Conservation (phyloP, 2,797 vertebrate species). For the Sebastes steindachneri region DNA sequence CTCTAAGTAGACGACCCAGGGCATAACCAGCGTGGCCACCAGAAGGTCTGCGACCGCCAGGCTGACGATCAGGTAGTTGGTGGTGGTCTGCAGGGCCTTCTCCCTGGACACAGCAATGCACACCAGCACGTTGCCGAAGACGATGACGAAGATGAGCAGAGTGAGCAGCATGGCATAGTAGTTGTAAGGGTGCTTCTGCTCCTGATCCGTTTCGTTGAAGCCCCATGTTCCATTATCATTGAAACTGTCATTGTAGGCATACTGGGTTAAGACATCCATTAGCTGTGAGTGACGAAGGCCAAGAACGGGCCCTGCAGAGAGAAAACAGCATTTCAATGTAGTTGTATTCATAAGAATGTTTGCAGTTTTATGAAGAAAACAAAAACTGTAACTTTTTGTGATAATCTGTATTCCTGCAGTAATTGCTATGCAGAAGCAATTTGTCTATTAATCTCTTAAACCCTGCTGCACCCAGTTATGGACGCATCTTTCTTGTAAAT, state of each 20-base stretch:
- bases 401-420: conserved; percentile 9
- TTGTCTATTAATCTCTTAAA: conserved; percentile 6
- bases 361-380: not conserved
- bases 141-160: conserved; percentile 96
- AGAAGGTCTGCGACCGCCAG: conserved; percentile 96
- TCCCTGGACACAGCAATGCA: conserved; percentile 97
- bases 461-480: not conserved
- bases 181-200: conserved; percentile 89
- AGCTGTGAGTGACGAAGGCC: conserved; percentile 82
- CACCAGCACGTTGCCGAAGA: conserved; percentile 97
- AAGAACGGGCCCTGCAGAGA: conserved; percentile 69
- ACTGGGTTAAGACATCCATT: conserved; percentile 95
- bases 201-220: conserved; percentile 85
- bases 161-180: conserved; percentile 98
- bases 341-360: conserved; percentile 13
- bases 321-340: conserved; percentile 3
- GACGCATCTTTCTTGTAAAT: not conserved
- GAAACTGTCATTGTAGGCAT: conserved; percentile 89
- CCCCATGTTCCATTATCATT: conserved; percentile 87
- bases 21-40: conserved; percentile 97
- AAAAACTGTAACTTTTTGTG: not conserved
- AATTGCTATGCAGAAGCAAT: not conserved
- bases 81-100: conserved; percentile 97
- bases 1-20: conserved; percentile 98
- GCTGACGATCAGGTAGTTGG: conserved; percentile 99